These are phyloP conservation scores for Nemotelus nigrinus DNA, from an alignment of 2,888 invertebrate species.

Conservation along the genomic window DNA sequence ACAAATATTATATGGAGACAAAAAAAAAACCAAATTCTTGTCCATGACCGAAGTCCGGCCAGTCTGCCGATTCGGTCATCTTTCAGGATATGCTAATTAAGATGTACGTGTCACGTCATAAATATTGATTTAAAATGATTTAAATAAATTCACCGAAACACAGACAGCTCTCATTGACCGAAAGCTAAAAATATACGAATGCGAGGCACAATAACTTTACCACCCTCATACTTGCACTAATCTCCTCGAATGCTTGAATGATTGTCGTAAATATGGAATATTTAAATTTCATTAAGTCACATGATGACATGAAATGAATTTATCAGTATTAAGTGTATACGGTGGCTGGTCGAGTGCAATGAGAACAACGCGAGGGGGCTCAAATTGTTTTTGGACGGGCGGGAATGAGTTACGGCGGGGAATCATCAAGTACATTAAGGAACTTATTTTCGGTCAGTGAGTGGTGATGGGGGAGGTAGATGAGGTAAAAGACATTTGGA, in stretches of 20 bases:
- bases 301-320: conserved; percentile 6
- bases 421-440: no score
- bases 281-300: conserved; percentile 22
- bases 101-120: background rate
- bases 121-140: conserved; percentile 12
- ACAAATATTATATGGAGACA: no score
- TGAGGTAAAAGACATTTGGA: no score
- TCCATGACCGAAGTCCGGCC: background rate
- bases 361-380: no score
- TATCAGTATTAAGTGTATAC: background rate
- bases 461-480: no score
- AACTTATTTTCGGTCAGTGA: no score
- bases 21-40: background rate
- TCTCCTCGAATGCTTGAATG: background rate
- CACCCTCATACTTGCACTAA: conserved; percentile 1
- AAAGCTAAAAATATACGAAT: background rate
- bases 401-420: no score
- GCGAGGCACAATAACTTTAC: background rate
- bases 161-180: background rate
- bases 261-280: conserved; percentile 19
- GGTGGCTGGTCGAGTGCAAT: no score
- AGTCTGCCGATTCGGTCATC: background rate
- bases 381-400: no score
- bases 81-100: conserved; percentile 13
- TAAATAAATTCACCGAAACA: background rate